A percentile compares a stretch with the other conserved stretches of the same genome.
These are phyloP conservation scores for Heterotilapia buettikoferi DNA, from an alignment of 2,113 vertebrate genomes.

Conservation along the genomic window DNA sequence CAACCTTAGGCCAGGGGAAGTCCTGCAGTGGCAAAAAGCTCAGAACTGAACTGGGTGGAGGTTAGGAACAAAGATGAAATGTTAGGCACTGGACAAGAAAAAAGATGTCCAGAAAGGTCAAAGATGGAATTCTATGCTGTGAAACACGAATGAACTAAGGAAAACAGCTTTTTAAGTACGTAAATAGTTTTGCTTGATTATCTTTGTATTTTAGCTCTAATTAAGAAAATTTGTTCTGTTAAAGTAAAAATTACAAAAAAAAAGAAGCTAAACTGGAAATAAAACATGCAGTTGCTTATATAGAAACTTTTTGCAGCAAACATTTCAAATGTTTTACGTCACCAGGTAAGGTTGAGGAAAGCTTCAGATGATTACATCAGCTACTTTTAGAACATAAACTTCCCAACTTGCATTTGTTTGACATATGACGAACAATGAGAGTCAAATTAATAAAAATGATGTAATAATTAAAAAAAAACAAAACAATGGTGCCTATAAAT, in stretches of 20 bases:
- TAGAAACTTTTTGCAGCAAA: not conserved
- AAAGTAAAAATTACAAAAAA: not conserved
- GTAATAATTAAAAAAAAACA: accelerated
- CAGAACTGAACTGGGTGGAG: not conserved
- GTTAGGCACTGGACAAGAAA: not conserved
- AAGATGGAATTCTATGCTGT: not conserved
- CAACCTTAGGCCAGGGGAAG: not conserved
- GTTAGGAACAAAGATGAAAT: not conserved
- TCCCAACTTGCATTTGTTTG: not conserved
- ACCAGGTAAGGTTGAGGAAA: not conserved
- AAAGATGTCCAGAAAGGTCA: not conserved
- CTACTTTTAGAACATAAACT: not conserved
- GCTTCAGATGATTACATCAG: not conserved
- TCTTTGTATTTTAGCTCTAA: not conserved
- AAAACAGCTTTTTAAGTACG: not conserved
- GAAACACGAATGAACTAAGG: not conserved
- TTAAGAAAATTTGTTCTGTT: not conserved
- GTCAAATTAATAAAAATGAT: not conserved
- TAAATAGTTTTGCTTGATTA: not conserved
- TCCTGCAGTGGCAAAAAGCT: not conserved
- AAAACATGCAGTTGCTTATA: not conserved
- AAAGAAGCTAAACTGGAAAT: not conserved
- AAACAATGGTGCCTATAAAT: not conserved
- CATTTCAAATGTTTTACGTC: not conserved
- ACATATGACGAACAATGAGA: not conserved